phyloP scores from a whole-genome alignment of 2,113 vertebrate species.

The Dipodomys merriami region DNA sequence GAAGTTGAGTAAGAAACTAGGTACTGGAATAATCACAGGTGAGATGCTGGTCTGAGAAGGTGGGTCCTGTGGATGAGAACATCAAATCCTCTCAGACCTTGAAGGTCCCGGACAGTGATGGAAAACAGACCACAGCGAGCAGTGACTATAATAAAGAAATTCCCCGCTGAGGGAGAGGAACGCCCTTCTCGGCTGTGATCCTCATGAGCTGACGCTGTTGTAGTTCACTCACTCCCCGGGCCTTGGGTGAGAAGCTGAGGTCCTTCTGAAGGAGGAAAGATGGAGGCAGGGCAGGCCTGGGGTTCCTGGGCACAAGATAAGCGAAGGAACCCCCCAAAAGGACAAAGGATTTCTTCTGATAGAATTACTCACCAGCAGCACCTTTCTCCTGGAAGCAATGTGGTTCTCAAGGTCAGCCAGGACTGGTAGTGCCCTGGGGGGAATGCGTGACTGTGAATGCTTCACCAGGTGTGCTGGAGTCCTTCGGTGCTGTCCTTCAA shows the following conservation, averaged over 20 bases:
- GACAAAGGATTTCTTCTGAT: background rate
- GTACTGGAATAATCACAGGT: accelerated
- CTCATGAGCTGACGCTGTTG: accelerated
- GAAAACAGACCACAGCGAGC: accelerated
- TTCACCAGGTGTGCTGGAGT: too few relatives aligned
- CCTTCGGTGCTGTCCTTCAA: too few relatives aligned
- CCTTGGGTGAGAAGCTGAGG: too few relatives aligned
- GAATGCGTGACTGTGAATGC: background rate
- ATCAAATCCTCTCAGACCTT: background rate
- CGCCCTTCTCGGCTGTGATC: too few relatives aligned
- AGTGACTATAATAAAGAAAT: background rate
- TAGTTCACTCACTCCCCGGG: accelerated
- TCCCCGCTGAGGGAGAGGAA: accelerated
- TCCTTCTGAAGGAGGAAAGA: background rate
- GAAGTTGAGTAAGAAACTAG: background rate
- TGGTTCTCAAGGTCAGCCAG: background rate
- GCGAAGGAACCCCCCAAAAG: background rate
- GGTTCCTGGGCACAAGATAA: too few relatives aligned
- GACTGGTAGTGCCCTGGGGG: too few relatives aligned
- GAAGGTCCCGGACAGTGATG: accelerated
- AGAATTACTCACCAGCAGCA: background rate
- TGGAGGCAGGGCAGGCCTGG: accelerated
- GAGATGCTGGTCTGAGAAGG: background rate
- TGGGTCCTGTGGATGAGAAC: too few relatives aligned
- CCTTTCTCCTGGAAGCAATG: background rate